Evolutionary conservation across 1,140 invertebrate genomes (phyloP).

Genomic region (Hycleus cichorii): DNA sequence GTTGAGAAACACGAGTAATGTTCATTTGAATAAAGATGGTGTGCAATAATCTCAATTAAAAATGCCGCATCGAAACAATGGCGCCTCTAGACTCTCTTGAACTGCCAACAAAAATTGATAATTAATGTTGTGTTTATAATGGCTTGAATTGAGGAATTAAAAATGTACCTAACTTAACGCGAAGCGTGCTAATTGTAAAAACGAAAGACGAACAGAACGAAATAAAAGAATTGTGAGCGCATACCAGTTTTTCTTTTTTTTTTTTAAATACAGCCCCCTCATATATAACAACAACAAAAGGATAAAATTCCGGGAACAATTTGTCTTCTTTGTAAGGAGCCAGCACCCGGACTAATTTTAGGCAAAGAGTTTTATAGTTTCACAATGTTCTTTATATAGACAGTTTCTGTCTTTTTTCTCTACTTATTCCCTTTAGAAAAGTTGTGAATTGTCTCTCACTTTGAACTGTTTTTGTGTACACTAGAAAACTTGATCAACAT

Average conservation of each 20-base stretch:
- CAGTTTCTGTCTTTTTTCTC: no score
- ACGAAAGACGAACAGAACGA: constrained; percentile 18
- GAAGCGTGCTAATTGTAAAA: constrained; percentile 34
- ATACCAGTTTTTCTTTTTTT: background rate
- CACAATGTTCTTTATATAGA: constrained; percentile 26
- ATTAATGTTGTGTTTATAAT: constrained; percentile 44
- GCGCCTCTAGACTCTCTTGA: constrained; percentile 30
- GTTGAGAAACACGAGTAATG: constrained; percentile 21
- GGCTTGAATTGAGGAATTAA: constrained; percentile 39
- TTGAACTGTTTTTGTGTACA: background rate
- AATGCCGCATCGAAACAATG: constrained; percentile 39
- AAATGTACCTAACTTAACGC: constrained; percentile 37
- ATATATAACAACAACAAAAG: constrained; percentile 28
- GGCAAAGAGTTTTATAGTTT: constrained; percentile 33
- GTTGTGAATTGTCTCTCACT: constrained; percentile 29
- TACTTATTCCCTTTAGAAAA: constrained; percentile 22
- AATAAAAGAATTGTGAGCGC: background rate
- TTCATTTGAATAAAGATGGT: constrained; percentile 42
- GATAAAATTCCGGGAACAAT: constrained; percentile 28
- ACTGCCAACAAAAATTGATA: constrained; percentile 39
- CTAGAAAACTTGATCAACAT: no score
- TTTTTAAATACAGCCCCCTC: background rate
- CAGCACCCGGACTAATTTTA: constrained; percentile 30
- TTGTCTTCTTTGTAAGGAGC: constrained; percentile 32
- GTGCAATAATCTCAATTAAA: constrained; percentile 43